Conservation (phyloP, 2,888 invertebrate genomes). For the Parnassius glacialis region DNA sequence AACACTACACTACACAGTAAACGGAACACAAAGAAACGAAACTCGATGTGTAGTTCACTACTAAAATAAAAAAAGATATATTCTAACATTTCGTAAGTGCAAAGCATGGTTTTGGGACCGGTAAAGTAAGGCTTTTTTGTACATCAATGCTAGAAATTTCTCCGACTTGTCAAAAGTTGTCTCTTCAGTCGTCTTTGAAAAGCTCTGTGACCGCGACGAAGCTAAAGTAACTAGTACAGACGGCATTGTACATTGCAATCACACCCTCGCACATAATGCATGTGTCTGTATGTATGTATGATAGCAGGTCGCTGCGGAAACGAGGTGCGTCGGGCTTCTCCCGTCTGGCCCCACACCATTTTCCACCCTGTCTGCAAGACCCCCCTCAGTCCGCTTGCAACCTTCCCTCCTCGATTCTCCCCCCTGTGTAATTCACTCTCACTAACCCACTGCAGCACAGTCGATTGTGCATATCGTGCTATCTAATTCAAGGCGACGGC, state of each 20-base stretch:
- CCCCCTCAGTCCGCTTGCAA: conserved; percentile 37
- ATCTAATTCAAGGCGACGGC: conserved; percentile 67
- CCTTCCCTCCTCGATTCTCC: conserved; percentile 37
- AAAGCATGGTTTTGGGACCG: too few species aligned
- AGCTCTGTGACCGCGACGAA: conserved; percentile 24
- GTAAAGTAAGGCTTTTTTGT: too few species aligned
- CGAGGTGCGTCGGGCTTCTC: conserved; percentile 72
- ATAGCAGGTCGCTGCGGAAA: conserved; percentile 65
- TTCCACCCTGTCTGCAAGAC: conserved; percentile 65
- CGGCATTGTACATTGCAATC: conserved; percentile 55
- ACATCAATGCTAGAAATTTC: conserved; percentile 10
- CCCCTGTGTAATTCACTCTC: conserved; percentile 76
- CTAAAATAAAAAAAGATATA: too few species aligned
- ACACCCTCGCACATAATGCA: conserved; percentile 46
- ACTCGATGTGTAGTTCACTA: too few species aligned
- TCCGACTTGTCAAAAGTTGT: conserved; percentile 16
- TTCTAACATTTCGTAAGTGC: too few species aligned
- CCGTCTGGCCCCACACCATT: conserved; percentile 75
- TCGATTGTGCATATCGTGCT: conserved; percentile 73
- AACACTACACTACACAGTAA: too few species aligned
- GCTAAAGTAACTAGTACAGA: conserved; percentile 40
- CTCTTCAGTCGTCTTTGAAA: conserved; percentile 17
- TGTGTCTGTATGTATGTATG: conserved; percentile 44
- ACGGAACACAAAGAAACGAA: too few species aligned
- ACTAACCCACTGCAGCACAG: conserved; percentile 79